These are phyloP conservation scores for Mythimna impura DNA, from an alignment of 2,888 invertebrate genomes.

Conservation along the genomic window DNA sequence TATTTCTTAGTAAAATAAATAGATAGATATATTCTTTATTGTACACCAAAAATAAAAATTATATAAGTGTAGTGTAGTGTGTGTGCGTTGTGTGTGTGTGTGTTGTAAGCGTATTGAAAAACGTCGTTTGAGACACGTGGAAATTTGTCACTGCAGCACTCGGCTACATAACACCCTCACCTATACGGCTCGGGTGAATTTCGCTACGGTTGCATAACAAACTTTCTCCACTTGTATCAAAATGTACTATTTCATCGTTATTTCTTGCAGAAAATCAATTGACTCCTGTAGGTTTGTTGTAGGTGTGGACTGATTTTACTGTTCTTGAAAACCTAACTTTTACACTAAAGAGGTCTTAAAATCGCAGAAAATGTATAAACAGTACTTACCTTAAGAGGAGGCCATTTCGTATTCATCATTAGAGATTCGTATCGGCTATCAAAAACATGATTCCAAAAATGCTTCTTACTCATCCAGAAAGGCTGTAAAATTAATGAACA, in stretches of 20 bases:
- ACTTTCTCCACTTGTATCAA: no score
- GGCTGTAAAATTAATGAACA: conserved; percentile 73
- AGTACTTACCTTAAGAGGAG: conserved; percentile 78
- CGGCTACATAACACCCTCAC: no score
- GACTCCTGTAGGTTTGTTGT: not conserved
- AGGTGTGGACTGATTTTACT: not conserved
- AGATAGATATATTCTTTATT: no score
- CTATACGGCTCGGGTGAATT: no score
- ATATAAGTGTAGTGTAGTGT: no score
- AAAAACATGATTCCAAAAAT: conserved; percentile 82
- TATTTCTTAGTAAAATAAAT: no score
- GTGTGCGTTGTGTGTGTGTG: no score
- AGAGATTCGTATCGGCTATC: conserved; percentile 83
- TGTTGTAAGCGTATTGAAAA: no score
- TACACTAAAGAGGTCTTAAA: not conserved
- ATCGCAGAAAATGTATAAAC: not conserved
- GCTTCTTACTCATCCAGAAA: conserved; percentile 75
- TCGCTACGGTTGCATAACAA: no score
- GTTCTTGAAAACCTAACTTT: not conserved
- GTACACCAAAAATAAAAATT: no score
- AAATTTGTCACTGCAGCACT: no score
- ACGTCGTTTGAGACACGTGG: no score
- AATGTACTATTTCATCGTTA: not conserved
- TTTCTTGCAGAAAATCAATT: not conserved
- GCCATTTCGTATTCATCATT: conserved; percentile 85